Conservation (phyloP, 2,113 vertebrate species). For the Semnopithecus entellus region DNA sequence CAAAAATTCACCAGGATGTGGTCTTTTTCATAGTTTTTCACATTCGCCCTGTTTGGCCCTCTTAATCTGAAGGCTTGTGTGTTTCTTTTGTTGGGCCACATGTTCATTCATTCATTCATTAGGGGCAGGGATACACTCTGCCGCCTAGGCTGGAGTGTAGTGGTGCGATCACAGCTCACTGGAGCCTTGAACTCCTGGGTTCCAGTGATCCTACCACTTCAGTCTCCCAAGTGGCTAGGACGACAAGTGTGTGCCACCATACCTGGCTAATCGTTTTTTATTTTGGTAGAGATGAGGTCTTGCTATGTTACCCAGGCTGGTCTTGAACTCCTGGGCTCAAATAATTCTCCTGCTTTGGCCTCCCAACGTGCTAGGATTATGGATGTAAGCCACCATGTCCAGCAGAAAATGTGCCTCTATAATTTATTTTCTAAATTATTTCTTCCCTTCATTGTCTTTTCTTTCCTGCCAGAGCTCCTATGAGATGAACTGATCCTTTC, state of each 20-base stretch:
- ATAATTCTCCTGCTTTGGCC: neutral
- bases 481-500: neutral
- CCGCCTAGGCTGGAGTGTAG: neutral
- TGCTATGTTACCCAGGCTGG: neutral
- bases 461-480: neutral
- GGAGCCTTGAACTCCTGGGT: neutral
- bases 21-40: neutral
- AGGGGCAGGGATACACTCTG: neutral
- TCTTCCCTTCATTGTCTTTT: neutral
- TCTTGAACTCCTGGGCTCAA: neutral
- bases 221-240: neutral
- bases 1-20: neutral
- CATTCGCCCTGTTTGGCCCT: neutral
- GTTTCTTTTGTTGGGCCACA: neutral
- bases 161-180: neutral
- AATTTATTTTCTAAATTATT: conserved; percentile 17
- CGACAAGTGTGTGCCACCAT: neutral
- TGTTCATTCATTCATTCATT: too few species aligned
- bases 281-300: too few species aligned
- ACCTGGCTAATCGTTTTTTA: neutral
- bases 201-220: neutral
- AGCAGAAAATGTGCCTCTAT: neutral
- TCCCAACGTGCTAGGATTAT: neutral
- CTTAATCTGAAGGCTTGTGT: neutral
- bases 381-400: neutral